Base-by-base conservation (phyloP, 2,113 vertebrate species). In the Malurus elegans region DNA sequence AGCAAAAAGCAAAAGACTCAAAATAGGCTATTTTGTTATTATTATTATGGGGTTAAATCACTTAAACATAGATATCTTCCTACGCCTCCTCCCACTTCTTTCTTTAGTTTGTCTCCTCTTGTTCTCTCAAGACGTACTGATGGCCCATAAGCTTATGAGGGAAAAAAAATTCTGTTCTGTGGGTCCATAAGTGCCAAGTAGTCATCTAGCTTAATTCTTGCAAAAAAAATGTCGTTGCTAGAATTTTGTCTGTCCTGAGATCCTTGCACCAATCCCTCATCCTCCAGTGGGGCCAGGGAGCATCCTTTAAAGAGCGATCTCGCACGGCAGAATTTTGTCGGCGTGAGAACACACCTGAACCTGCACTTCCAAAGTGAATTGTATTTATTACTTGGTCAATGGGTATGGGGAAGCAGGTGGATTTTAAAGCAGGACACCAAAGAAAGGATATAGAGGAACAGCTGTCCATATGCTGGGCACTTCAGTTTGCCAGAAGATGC, bases 21-120 rank as follows among this genome's bases (percentile, higher is more conserved):
- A 92, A 96, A 95, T 86, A 92, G 62, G 32, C 60, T 86, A 40
- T 88, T 95, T 90, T 92, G 79, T 93, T 94, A 50, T 95, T 94
- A 94, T 71, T 90, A 86, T 88, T 88, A 82, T 53, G 44, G 31
- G 40, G 79, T 92, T 94, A 92, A 88, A 91, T 70, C 28, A 31
- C 42, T 90, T 86, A 94, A 94, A 92, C 79, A 84, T 67, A 92
- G 86, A 21, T 95, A 60, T 5, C 88, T 74, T 95, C 93, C 93
- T 92, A 93, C 94, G 84, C 64, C 2, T 82, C 54, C 81, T 95
- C 86, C 93, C 45, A 87, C 67, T 19, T 84, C 57, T 95, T 88
- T 86, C 90, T 95, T 91, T 79, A 87, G 88, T 86, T 76, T 70
- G 82, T 92, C 62, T 95, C 38, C 78, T 90, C 50, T 87, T 93